Evolutionary conservation across 2,888 invertebrate species (phyloP).

Genomic region (Agrochola lota): DNA sequence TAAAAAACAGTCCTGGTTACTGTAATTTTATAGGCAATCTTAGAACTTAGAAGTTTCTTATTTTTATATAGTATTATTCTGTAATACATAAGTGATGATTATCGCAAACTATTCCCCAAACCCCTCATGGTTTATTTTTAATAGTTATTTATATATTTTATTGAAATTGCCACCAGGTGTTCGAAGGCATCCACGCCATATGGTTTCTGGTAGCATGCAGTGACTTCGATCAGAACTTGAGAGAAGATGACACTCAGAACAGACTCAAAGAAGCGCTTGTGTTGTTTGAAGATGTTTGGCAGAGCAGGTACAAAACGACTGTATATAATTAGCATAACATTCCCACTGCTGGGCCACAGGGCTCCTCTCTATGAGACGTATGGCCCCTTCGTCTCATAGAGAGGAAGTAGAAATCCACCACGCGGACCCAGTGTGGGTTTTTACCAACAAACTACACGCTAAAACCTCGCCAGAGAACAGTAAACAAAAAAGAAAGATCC

Average conservation of each 20-base stretch:
- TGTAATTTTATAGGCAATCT: too few relatives aligned
- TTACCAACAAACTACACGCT: not conserved
- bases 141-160: not conserved
- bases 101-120: too few relatives aligned
- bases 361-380: not conserved
- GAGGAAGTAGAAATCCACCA: not conserved
- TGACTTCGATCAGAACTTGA: constrained; percentile 94
- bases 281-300: constrained; percentile 94
- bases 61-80: too few relatives aligned
- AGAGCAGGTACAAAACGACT: constrained; percentile 87
- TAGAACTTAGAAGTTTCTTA: too few relatives aligned
- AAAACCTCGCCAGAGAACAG: not conserved
- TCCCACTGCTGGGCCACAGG: not conserved
- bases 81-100: too few relatives aligned
- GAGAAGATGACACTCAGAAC: constrained; percentile 93
- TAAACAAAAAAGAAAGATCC: not conserved
- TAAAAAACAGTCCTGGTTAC: too few relatives aligned
- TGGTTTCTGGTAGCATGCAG: constrained; percentile 95
- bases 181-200: constrained; percentile 95
- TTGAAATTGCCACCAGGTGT: constrained; percentile 88
- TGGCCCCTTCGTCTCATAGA: not conserved
- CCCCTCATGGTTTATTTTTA: too few relatives aligned
- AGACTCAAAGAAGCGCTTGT: constrained; percentile 93
- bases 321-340: not conserved
- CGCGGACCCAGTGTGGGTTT: not conserved